These are phyloP conservation scores for Phrixothrix hirtus DNA, from an alignment of 2,888 invertebrate genomes.

Conservation along the genomic window DNA sequence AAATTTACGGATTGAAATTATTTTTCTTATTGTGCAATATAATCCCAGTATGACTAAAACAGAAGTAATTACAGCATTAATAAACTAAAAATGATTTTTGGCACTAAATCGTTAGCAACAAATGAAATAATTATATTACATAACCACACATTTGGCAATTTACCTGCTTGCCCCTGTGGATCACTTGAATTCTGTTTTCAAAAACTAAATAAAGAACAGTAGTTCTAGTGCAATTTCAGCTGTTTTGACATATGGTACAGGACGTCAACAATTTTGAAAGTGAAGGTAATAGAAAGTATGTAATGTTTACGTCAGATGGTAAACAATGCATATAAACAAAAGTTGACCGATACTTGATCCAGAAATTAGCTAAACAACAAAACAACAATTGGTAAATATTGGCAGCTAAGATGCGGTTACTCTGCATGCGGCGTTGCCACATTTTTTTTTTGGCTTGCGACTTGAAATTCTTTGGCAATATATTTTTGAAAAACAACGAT, in stretches of 20 bases:
- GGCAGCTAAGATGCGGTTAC: too few relatives aligned
- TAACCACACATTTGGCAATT: not conserved
- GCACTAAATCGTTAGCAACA: too few relatives aligned
- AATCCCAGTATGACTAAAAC: too few relatives aligned
- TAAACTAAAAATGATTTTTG: too few relatives aligned
- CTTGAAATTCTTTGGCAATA: too few relatives aligned
- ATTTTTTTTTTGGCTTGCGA: too few relatives aligned
- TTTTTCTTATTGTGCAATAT: conserved; percentile 3
- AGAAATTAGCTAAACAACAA: too few relatives aligned
- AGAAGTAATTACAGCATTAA: too few relatives aligned
- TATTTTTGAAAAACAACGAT: too few relatives aligned
- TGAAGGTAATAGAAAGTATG: not conserved
- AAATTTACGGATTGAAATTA: not conserved
- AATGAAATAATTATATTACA: not conserved
- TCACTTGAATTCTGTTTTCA: not conserved
- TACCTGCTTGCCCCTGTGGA: not conserved
- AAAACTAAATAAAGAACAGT: not conserved
- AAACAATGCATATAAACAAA: not conserved
- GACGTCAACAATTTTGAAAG: not conserved
- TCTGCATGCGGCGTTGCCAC: not conserved
- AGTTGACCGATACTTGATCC: too few relatives aligned
- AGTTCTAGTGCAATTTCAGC: not conserved
- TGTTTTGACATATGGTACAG: not conserved
- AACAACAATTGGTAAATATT: too few relatives aligned
- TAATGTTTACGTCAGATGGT: not conserved